Base-by-base conservation (phyloP, 2,888 invertebrate genomes). In the Cheilosia pagana region DNA sequence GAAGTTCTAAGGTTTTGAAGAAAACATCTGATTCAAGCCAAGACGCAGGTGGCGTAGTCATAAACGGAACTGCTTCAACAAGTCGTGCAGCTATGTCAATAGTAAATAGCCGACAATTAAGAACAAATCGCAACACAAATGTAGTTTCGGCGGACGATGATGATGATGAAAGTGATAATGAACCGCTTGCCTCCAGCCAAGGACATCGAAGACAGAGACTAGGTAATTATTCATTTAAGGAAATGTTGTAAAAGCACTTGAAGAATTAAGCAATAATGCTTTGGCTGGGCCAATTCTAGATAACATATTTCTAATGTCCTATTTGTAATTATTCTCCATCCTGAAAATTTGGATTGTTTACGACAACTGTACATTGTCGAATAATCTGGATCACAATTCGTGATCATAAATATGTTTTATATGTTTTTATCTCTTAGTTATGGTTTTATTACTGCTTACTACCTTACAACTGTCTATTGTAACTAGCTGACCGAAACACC, bases 81-180 rank as follows among this genome's bases (percentile, higher is more conserved):
- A 81, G 70, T 45, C 75, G 70, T 1, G 72, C 43, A 31, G 41
- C 50, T 55, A 41, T 21, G 35, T 8, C 60, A 0, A 3, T 31
- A 19, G 41, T 70, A 14, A 87, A 35, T 10, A 35, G 86, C 12
- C 89, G 91, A 0, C 91, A 91, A 72, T 81, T 92, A 39, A 89
- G 92, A 45, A 92, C 91, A 14, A 92, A 91, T 88, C 91, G 91
- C 4, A 91, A 91, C 85, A 91, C 91, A 14, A 87, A 89, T 21
- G 88, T 91, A 0, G 85, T 89, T 28, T 85, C 88, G 7, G 87
- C 87, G 68, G 88, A 88, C 2, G 89, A 89, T 23, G 88, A 89
- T 19, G 89, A 88, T 16, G 88, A 90, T 81, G 90, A 90, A 68
- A 91, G 91, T 75, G 91, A 91, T 74, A 90, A 91, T 81, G 91